These are phyloP conservation scores for Schizothorax lantsangensis DNA, from an alignment of 2,797 vertebrate species.

Conservation along the genomic window DNA sequence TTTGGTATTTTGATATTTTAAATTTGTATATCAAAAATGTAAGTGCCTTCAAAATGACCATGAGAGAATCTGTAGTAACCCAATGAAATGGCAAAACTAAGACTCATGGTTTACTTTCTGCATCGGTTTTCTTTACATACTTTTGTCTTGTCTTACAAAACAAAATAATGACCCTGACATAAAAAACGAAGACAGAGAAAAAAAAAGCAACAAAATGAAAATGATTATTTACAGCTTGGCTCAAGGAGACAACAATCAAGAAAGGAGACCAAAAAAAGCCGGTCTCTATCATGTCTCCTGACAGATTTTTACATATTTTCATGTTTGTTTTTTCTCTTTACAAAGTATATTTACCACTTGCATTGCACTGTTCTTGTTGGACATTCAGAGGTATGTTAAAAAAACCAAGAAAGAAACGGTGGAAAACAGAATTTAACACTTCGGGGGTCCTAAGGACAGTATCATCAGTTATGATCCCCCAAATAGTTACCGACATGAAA, in stretches of 20 bases:
- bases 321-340: slow-evolving; percentile 61
- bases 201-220: slow-evolving; percentile 74
- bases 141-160: slow-evolving; percentile 92
- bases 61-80: slow-evolving; percentile 73
- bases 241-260: slow-evolving; percentile 71
- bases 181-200: slow-evolving; percentile 75
- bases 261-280: slow-evolving; percentile 66
- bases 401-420: slow-evolving; percentile 56
- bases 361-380: slow-evolving; percentile 54
- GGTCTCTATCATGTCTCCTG: slow-evolving; percentile 18
- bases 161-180: slow-evolving; percentile 89
- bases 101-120: slow-evolving; percentile 77
- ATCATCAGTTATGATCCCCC: slow-evolving; percentile 49
- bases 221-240: slow-evolving; percentile 82
- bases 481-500: slow-evolving; percentile 59
- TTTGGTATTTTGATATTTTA: slow-evolving; percentile 71
- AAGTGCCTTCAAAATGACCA: slow-evolving; percentile 86
- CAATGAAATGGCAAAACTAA: slow-evolving; percentile 74
- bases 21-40: slow-evolving; percentile 76
- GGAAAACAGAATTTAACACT: slow-evolving; percentile 33
- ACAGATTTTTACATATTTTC: slow-evolving; percentile 71
- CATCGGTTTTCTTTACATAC: slow-evolving; percentile 80
- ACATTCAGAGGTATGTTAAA: slow-evolving; percentile 52
- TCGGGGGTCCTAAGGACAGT: slow-evolving; percentile 42
- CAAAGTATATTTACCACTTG: slow-evolving; percentile 66